Conservation (phyloP, 2,888 invertebrate genomes). For the Liodrosophila aerea region DNA sequence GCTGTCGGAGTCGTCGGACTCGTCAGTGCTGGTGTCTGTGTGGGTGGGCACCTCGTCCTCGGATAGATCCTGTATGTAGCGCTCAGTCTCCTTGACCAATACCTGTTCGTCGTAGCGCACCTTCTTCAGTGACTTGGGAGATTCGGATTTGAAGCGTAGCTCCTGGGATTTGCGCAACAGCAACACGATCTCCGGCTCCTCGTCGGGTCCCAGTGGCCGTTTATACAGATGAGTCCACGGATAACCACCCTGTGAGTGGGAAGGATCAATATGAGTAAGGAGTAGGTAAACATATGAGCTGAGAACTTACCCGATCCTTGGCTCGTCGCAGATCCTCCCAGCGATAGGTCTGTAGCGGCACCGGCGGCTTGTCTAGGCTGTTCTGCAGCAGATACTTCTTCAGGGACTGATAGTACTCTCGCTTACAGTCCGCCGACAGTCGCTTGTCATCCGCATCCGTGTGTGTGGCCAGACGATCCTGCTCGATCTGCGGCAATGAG, state of each 20-base stretch:
- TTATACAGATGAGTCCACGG: conserved; percentile 92
- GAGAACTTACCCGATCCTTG: conserved; percentile 83
- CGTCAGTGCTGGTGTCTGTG: conserved; percentile 60
- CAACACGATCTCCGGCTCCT: conserved; percentile 82
- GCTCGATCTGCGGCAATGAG: conserved; percentile 78
- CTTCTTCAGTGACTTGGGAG: conserved; percentile 82
- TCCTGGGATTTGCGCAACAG: conserved; percentile 81
- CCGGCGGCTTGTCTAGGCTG: conserved; percentile 84
- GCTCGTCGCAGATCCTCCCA: conserved; percentile 91
- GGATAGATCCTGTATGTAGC: conserved; percentile 81
- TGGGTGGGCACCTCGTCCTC: conserved; percentile 75
- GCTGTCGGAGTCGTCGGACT: conserved; percentile 43
- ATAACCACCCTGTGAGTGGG: conserved; percentile 85
- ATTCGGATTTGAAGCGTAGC: conserved; percentile 79
- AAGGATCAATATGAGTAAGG: not conserved
- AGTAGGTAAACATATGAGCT: not conserved
- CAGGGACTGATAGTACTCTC: conserved; percentile 81
- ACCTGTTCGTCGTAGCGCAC: conserved; percentile 83
- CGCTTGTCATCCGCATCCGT: conserved; percentile 73
- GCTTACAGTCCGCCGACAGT: conserved; percentile 79
- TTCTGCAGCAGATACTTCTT: conserved; percentile 79
- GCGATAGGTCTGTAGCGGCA: conserved; percentile 90
- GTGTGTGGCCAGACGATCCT: conserved; percentile 37
- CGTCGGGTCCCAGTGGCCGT: conserved; percentile 84
- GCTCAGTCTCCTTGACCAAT: conserved; percentile 81